Percentiles rank a stretch among this genome's conserved stretches.
These are phyloP conservation scores for Gobiocypris rarus DNA, from an alignment of 2,113 vertebrate species.

Conservation along the genomic window DNA sequence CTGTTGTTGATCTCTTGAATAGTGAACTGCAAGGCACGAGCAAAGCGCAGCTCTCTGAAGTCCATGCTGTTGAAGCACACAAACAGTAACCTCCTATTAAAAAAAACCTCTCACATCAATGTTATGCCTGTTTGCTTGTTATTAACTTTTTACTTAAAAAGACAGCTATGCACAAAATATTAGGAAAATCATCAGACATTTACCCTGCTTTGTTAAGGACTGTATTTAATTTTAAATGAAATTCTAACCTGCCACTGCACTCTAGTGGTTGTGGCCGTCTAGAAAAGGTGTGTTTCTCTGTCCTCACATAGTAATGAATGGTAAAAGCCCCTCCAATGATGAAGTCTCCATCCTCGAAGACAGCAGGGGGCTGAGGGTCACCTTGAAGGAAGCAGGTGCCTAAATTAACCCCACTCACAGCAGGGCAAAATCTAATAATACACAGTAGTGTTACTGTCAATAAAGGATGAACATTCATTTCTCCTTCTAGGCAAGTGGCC, in stretches of 20 bases:
- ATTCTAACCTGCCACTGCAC: slow-evolving; percentile 71
- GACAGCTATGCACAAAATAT: not conserved
- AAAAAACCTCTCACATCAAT: not conserved
- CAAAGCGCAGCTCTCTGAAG: slow-evolving; percentile 67
- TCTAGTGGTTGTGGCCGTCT: slow-evolving; percentile 60
- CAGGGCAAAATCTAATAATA: slow-evolving; percentile 28
- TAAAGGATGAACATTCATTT: slow-evolving; percentile 9
- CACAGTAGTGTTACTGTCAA: not conserved
- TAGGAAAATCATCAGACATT: not conserved
- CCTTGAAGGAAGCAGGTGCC: slow-evolving; percentile 61
- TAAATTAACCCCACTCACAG: slow-evolving; percentile 35
- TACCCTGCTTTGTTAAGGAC: not conserved
- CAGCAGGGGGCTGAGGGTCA: slow-evolving; percentile 49
- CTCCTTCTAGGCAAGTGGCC: not conserved
- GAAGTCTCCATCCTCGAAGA: slow-evolving; percentile 67
- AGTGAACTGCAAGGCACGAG: slow-evolving; percentile 70
- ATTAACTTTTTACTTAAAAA: not conserved
- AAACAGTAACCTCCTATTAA: not conserved
- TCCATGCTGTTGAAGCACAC: slow-evolving; percentile 62
- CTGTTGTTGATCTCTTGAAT: slow-evolving; percentile 76
- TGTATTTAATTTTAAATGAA: not conserved
- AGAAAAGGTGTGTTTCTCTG: slow-evolving; percentile 63
- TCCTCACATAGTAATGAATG: slow-evolving; percentile 59
- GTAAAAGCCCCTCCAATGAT: slow-evolving; percentile 70
- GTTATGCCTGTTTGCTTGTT: not conserved